Evolutionary conservation across 2,113 vertebrate species (phyloP).

Genomic region (Apteryx mantelli): DNA sequence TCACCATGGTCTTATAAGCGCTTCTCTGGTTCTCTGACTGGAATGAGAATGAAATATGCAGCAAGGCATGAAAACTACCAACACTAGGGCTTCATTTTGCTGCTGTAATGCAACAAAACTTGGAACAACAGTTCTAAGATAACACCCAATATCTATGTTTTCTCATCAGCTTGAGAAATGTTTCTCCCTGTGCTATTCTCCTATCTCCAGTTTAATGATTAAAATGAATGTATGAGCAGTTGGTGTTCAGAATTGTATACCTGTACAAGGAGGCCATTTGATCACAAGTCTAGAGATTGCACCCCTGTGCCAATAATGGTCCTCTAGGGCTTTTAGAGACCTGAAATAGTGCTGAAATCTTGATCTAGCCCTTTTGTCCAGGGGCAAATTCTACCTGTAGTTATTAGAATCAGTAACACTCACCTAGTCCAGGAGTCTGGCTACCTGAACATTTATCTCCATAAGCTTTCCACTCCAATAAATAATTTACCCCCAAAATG

Average conservation of each 20-base stretch:
- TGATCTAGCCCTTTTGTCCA: neutral
- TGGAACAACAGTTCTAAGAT: neutral
- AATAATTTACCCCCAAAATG: conserved; percentile 73
- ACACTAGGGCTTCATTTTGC: neutral
- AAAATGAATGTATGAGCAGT: neutral
- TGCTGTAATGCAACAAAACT: neutral
- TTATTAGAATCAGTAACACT: conserved; percentile 38
- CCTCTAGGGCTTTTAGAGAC: neutral
- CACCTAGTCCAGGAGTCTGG: conserved; percentile 43
- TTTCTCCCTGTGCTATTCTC: neutral
- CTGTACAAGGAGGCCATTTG: neutral
- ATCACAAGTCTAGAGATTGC: neutral
- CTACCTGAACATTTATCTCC: conserved; percentile 55
- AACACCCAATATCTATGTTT: neutral
- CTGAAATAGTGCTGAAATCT: conserved; percentile 35
- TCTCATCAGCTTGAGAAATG: neutral
- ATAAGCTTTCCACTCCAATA: conserved; percentile 66
- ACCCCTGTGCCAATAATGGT: neutral
- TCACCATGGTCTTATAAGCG: accelerated
- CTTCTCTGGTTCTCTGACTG: neutral
- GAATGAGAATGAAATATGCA: neutral
- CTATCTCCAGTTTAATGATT: neutral
- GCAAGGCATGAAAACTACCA: neutral
- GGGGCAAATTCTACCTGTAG: conserved; percentile 42
- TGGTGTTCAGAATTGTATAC: neutral